A percentile compares a stretch with the other conserved stretches of the same genome.
phyloP scores from a whole-genome alignment of 2,797 vertebrate genomes.

The Pempheris klunzingeri region DNA sequence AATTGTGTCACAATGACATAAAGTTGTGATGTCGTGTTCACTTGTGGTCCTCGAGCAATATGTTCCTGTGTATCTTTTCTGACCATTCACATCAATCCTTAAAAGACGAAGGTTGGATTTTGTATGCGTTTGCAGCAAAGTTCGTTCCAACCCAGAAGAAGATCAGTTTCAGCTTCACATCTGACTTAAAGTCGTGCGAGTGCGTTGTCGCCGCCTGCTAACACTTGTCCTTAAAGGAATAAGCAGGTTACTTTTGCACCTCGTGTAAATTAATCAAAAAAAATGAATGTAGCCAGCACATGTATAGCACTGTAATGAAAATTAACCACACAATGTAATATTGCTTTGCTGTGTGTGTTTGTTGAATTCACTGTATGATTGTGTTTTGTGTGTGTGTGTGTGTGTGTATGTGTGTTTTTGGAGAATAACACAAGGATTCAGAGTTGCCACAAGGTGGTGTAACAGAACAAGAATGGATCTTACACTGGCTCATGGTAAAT shows the following conservation, averaged over 20 bases:
- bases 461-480: slow-evolving; percentile 4
- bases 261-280: slow-evolving; percentile 35
- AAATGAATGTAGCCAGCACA: slow-evolving; percentile 50
- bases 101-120: slow-evolving; percentile 8
- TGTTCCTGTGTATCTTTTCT: slow-evolving; percentile 42
- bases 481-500: not conserved
- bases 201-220: slow-evolving; percentile 30
- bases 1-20: slow-evolving; percentile 79
- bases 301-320: slow-evolving; percentile 57
- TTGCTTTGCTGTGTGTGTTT: slow-evolving; percentile 47
- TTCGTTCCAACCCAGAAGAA: slow-evolving; percentile 11
- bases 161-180: slow-evolving; percentile 21
- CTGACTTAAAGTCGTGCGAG: slow-evolving; percentile 5
- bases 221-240: slow-evolving; percentile 6
- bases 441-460: slow-evolving; percentile 42
- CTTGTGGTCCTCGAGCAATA: slow-evolving; percentile 44
- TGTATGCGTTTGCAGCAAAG: not conserved
- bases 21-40: slow-evolving; percentile 51
- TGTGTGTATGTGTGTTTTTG: slow-evolving; percentile 17
- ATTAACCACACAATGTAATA: slow-evolving; percentile 39
- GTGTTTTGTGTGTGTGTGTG: slow-evolving; percentile 30
- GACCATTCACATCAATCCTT: slow-evolving; percentile 19
- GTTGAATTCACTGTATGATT: slow-evolving; percentile 43
- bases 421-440: not conserved
- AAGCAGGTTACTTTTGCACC: slow-evolving; percentile 49